Conservation (phyloP, 2,888 invertebrate genomes). For the Alviniconcha strummeri region DNA sequence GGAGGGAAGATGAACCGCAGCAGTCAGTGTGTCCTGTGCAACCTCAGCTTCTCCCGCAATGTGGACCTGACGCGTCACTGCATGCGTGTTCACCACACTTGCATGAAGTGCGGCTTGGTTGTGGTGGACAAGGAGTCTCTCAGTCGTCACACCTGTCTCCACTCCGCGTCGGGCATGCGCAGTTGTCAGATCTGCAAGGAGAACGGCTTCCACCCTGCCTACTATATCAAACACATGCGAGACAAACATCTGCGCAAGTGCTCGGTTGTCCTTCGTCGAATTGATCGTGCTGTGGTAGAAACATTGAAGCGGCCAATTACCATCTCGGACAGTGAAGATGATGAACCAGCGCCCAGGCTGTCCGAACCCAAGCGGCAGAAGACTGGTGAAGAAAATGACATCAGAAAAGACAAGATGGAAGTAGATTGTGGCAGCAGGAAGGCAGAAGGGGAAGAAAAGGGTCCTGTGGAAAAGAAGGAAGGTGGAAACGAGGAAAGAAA, state of each 20-base stretch:
- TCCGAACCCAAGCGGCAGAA: constrained; percentile 11
- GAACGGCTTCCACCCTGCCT: constrained; percentile 49
- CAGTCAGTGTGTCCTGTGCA: constrained; percentile 65
- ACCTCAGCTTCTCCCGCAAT: constrained; percentile 63
- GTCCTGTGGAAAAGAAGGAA: no score
- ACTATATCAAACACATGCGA: constrained; percentile 53
- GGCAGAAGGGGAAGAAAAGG: not conserved
- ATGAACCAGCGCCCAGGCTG: not conserved
- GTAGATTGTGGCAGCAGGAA: not conserved
- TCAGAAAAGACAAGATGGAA: constrained; percentile 22
- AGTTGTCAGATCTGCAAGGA: constrained; percentile 59
- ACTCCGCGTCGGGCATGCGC: constrained; percentile 50
- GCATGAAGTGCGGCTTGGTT: constrained; percentile 67
- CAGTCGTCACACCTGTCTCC: constrained; percentile 56
- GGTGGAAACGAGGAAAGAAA: no score
- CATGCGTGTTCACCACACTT: constrained; percentile 62
- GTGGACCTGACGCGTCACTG: constrained; percentile 66
- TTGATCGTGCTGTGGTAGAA: constrained; percentile 27
- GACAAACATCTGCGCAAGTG: constrained; percentile 61
- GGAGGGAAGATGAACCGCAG: constrained; percentile 45
- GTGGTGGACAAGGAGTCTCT: constrained; percentile 58
- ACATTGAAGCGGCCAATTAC: constrained; percentile 25
- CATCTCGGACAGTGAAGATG: constrained; percentile 29
- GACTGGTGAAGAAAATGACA: constrained; percentile 11
- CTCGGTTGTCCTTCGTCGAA: constrained; percentile 42